These are phyloP conservation scores for Spea hammondii DNA, from an alignment of 2,797 vertebrate species.

Conservation along the genomic window DNA sequence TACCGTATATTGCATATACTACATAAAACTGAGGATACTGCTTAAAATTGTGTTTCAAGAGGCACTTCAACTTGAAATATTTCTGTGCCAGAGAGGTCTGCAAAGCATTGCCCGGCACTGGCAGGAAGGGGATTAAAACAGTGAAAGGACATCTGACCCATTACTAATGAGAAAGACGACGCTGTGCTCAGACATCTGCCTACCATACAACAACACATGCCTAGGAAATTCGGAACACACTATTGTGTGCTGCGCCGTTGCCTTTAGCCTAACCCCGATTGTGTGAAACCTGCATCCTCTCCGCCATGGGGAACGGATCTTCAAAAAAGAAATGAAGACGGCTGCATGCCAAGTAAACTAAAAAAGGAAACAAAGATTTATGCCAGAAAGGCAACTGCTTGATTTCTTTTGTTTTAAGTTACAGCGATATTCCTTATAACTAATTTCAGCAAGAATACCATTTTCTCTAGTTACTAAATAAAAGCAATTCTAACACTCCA, in stretches of 20 bases:
- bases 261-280: neutral
- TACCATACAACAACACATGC: slow-evolving; percentile 37
- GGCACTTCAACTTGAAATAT: neutral
- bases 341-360: too few relatives aligned
- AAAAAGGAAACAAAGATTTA: too few relatives aligned
- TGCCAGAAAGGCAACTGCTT: too few relatives aligned
- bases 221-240: slow-evolving; percentile 31
- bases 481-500: too few relatives aligned
- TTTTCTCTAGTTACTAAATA: too few relatives aligned
- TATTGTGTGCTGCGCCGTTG: neutral
- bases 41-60: neutral
- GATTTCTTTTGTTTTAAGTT: too few relatives aligned
- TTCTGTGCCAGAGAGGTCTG: slow-evolving; percentile 13
- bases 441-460: too few relatives aligned
- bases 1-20: too few relatives aligned
- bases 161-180: slow-evolving; percentile 41
- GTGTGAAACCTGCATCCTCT: slow-evolving; percentile 28
- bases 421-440: too few relatives aligned
- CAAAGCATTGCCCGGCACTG: slow-evolving; percentile 9
- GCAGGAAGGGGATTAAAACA: slow-evolving; percentile 29
- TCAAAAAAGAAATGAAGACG: too few relatives aligned
- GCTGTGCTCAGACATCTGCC: slow-evolving; percentile 37
- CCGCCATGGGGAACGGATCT: slow-evolving; percentile 17
- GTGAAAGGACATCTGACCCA: slow-evolving; percentile 47
- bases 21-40: too few relatives aligned